Percentiles rank a stretch among this genome's conserved stretches.
These are phyloP conservation scores for Epinephelus cyanopodus DNA, from an alignment of 2,113 vertebrate genomes.

Conservation along the genomic window DNA sequence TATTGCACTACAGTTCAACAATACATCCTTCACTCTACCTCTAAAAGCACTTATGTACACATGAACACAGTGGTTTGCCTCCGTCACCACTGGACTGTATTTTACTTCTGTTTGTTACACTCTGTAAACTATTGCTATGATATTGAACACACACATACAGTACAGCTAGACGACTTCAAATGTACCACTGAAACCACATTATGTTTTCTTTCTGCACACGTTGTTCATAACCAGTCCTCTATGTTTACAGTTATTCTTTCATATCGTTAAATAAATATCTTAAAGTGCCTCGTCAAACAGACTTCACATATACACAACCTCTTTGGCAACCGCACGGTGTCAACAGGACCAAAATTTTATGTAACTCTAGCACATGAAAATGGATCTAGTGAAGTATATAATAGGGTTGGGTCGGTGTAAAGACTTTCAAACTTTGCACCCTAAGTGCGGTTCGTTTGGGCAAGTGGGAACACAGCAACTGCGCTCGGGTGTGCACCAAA, in stretches of 20 bases:
- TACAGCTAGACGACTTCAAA: slow-evolving; percentile 25
- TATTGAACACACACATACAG: slow-evolving; percentile 25
- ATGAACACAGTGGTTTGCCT: slow-evolving; percentile 67
- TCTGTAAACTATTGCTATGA: slow-evolving; percentile 55
- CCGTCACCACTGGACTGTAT: slow-evolving; percentile 48
- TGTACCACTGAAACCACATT: slow-evolving; percentile 56
- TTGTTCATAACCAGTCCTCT: background rate
- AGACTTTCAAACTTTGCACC: too few relatives aligned
- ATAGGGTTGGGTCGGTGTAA: too few relatives aligned
- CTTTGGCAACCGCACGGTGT: slow-evolving; percentile 57
- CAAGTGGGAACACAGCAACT: too few relatives aligned
- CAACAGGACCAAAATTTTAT: background rate
- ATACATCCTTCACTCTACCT: slow-evolving; percentile 37
- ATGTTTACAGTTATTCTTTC: slow-evolving; percentile 3
- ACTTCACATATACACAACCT: slow-evolving; percentile 41
- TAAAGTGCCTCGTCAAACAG: slow-evolving; percentile 61
- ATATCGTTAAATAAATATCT: slow-evolving; percentile 15
- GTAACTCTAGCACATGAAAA: slow-evolving; percentile 33
- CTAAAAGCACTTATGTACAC: slow-evolving; percentile 42
- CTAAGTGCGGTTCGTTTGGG: too few relatives aligned
- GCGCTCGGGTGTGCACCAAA: too few relatives aligned
- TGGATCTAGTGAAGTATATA: background rate
- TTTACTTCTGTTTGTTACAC: slow-evolving; percentile 31
- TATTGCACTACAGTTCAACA: slow-evolving; percentile 65
- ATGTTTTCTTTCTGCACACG: slow-evolving; percentile 5